Evolutionary conservation across 1,140 invertebrate genomes (phyloP).

Genomic region (Scaptomyza hsui): DNA sequence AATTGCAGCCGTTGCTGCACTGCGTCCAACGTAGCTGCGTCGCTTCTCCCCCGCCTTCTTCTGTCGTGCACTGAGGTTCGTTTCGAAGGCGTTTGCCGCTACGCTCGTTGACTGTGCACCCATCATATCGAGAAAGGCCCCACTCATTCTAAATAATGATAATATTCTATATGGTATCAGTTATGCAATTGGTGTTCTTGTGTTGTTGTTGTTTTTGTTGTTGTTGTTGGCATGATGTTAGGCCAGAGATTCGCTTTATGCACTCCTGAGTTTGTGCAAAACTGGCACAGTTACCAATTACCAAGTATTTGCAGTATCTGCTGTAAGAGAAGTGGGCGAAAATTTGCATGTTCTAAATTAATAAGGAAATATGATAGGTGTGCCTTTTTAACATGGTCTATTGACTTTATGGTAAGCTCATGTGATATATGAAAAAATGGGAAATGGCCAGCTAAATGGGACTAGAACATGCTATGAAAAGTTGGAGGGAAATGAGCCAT

Average conservation of each 20-base stretch:
- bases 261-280: constrained; percentile 53
- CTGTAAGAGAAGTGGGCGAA: constrained; percentile 46
- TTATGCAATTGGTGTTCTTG: constrained; percentile 65
- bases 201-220: constrained; percentile 19
- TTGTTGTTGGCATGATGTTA: constrained; percentile 44
- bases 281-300: constrained; percentile 62
- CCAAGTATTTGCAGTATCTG: constrained; percentile 39
- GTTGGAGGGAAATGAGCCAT: constrained; percentile 18
- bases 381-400: constrained; percentile 53
- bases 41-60: constrained; percentile 17
- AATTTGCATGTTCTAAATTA: constrained; percentile 74
- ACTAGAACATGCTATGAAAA: constrained; percentile 20
- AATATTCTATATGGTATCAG: constrained; percentile 37
- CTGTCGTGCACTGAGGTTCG: constrained; percentile 14
- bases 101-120: constrained; percentile 34
- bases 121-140: constrained; percentile 63
- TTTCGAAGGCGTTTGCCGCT: constrained; percentile 8
- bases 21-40: constrained; percentile 46
- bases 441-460: constrained; percentile 14
- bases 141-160: constrained; percentile 61
- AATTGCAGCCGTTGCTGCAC: constrained; percentile 39
- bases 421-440: constrained; percentile 12
- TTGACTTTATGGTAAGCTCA: constrained; percentile 50
- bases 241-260: constrained; percentile 59
- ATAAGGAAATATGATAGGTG: constrained; percentile 59